These are phyloP conservation scores for Elachura formosa DNA, from an alignment of 2,113 vertebrate genomes.

Conservation along the genomic window DNA sequence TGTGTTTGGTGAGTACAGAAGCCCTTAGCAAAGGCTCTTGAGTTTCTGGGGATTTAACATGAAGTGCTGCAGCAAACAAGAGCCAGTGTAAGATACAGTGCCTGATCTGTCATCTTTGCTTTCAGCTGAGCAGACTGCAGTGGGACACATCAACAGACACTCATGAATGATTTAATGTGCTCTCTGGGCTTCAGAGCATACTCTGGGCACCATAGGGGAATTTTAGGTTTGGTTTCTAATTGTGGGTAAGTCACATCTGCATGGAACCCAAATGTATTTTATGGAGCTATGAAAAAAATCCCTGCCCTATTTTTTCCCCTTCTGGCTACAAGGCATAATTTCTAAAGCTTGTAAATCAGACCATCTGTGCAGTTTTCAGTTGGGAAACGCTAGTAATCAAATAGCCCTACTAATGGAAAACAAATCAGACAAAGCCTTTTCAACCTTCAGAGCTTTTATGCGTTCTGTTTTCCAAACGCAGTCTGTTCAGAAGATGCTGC, in stretches of 20 bases:
- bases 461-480: neutral
- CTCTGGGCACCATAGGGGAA: neutral
- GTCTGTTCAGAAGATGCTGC: neutral
- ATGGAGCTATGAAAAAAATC: neutral
- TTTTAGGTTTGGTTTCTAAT: neutral
- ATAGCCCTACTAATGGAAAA: slow-evolving; percentile 30
- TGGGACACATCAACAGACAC: neutral
- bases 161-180: neutral
- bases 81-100: neutral
- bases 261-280: neutral
- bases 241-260: neutral
- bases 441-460: slow-evolving; percentile 30
- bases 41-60: neutral
- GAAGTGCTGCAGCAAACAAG: neutral
- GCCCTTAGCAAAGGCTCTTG: neutral
- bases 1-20: neutral
- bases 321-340: neutral
- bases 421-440: slow-evolving; percentile 38
- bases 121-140: neutral
- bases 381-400: slow-evolving; percentile 25
- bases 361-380: slow-evolving; percentile 53
- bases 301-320: neutral
- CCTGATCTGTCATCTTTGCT: neutral
- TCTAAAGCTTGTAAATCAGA: slow-evolving; percentile 29
- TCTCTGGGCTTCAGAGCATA: neutral